Evolutionary conservation across 92 coral and sea anemone genomes (phyloP).

Genomic region (Parazoanthus darwini): DNA sequence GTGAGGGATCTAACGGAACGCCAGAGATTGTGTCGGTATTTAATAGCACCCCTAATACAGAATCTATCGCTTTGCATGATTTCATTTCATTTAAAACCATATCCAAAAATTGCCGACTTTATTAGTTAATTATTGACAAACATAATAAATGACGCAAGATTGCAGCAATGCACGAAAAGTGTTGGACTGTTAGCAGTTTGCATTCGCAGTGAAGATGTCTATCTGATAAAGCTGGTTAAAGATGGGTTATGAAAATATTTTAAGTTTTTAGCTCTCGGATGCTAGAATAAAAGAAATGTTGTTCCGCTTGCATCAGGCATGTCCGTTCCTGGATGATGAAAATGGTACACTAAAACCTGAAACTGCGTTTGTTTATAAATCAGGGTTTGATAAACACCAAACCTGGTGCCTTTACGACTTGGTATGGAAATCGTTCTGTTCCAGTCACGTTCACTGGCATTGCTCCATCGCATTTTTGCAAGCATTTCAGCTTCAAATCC

Average conservation of each 20-base stretch:
- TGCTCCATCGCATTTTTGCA: not conserved
- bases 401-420: slow-evolving; percentile 32
- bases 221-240: not conserved
- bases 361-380: slow-evolving; percentile 17
- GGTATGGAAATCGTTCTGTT: not conserved
- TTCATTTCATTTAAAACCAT: slow-evolving; percentile 15
- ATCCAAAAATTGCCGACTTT: slow-evolving; percentile 3
- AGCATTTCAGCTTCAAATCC: not conserved
- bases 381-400: slow-evolving; percentile 5
- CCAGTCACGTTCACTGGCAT: slow-evolving; percentile 33
- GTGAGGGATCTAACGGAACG: not conserved
- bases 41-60: not conserved
- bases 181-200: not conserved
- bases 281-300: slow-evolving; percentile 33
- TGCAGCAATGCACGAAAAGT: slow-evolving; percentile 14
- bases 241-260: slow-evolving; percentile 13
- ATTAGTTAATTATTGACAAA: not conserved
- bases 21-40: slow-evolving; percentile 22
- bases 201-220: slow-evolving; percentile 17
- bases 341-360: not conserved
- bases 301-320: slow-evolving; percentile 15
- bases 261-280: not conserved
- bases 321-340: not conserved
- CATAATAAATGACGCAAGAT: slow-evolving; percentile 5
- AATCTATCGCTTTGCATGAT: slow-evolving; percentile 21